A percentile compares a stretch with the other conserved stretches of the same genome.
Conservation (phyloP, 2,113 vertebrate genomes). For the Dendropsophus ebraccatus region DNA sequence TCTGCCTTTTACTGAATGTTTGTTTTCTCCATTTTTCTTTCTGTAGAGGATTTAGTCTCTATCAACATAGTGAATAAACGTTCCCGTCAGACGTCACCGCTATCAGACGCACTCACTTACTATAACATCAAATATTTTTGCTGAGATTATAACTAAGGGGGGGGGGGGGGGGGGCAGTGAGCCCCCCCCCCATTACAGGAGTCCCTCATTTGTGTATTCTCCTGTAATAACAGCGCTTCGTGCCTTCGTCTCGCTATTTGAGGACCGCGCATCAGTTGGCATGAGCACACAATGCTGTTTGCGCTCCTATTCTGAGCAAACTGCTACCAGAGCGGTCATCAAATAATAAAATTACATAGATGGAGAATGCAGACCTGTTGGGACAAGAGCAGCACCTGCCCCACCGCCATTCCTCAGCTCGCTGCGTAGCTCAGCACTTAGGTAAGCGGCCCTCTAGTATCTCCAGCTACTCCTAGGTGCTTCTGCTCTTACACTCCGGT, state of each 20-base stretch:
- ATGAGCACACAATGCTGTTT: conserved; percentile 33
- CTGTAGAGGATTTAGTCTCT: background rate
- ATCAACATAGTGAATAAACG: background rate
- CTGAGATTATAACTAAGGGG: conserved; percentile 13
- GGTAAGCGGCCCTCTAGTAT: background rate
- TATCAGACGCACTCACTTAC: background rate
- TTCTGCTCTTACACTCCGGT: too few species aligned
- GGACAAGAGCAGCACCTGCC: conserved; percentile 68
- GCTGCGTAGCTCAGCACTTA: conserved; percentile 61
- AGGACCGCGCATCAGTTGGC: conserved; percentile 16
- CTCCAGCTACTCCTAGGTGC: too few species aligned
- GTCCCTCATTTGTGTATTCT: conserved; percentile 42
- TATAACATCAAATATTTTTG: conserved; percentile 40
- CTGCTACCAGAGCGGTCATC: conserved; percentile 68
- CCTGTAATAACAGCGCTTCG: conserved; percentile 26
- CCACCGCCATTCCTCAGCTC: conserved; percentile 62
- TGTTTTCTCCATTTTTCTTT: background rate
- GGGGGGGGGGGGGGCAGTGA: background rate
- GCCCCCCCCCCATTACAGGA: background rate
- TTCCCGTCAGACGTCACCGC: background rate
- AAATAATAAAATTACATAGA: conserved; percentile 29
- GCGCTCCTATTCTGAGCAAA: conserved; percentile 38
- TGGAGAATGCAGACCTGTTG: conserved; percentile 66
- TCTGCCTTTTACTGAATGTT: background rate
- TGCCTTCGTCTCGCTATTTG: conserved; percentile 28